These are phyloP conservation scores for Heterotilapia buettikoferi DNA, from an alignment of 2,113 vertebrate species.

Conservation along the genomic window DNA sequence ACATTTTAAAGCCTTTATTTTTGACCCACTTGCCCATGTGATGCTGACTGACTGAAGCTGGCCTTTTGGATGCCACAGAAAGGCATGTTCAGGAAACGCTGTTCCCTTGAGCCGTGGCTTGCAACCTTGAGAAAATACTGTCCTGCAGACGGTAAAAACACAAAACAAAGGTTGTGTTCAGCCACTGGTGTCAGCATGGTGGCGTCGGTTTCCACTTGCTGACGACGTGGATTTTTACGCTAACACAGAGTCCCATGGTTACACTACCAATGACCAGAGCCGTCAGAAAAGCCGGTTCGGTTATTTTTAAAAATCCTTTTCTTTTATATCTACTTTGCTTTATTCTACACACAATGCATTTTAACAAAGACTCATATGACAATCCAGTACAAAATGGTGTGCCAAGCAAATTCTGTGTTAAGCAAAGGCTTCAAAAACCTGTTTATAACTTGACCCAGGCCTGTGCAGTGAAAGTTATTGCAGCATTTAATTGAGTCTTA, in stretches of 20 bases:
- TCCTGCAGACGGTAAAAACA: not conserved
- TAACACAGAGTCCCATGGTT: not conserved
- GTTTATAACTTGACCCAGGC: not conserved
- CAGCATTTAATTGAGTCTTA: not conserved
- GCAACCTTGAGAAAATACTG: not conserved
- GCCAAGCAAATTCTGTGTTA: conserved; percentile 7
- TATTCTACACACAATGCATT: not conserved
- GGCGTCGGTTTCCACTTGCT: not conserved
- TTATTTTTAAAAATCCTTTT: not conserved
- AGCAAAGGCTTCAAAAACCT: not conserved
- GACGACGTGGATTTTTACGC: not conserved
- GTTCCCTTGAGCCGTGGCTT: not conserved
- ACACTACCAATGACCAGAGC: conserved; percentile 1
- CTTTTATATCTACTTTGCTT: not conserved
- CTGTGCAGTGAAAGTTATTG: not conserved
- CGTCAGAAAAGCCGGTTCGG: not conserved
- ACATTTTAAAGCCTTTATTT: not conserved
- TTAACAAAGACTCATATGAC: not conserved
- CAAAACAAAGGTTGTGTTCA: not conserved
- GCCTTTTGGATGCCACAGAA: not conserved
- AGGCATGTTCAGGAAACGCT: not conserved
- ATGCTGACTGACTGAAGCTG: not conserved
- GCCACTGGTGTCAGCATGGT: not conserved
- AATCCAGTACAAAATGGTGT: conserved; percentile 18
- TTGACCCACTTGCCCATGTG: not conserved